A percentile compares a stretch with the other conserved stretches of the same genome.
Evolutionary conservation across 2,888 invertebrate genomes (phyloP).

Genomic region (Drosophila anomalata): DNA sequence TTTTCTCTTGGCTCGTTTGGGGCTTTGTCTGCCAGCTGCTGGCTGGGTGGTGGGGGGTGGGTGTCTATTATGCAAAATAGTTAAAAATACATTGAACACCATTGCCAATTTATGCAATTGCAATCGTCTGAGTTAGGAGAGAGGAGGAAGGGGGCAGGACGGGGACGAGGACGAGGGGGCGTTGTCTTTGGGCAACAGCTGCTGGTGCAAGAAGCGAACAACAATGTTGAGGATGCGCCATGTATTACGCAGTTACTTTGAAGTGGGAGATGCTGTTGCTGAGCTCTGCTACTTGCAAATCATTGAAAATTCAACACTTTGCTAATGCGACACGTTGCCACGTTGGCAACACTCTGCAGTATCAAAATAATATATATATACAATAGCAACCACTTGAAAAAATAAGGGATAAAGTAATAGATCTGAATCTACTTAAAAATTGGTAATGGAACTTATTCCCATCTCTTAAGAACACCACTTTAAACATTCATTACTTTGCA

Average conservation of each 20-base stretch:
- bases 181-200: slow-evolving; percentile 43
- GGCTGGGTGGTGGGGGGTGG: not conserved
- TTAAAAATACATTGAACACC: slow-evolving; percentile 52
- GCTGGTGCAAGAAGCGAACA: slow-evolving; percentile 45
- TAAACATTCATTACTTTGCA: not conserved
- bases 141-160: too few species aligned
- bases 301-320: slow-evolving; percentile 77
- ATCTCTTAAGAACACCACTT: not conserved
- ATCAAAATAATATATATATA: slow-evolving; percentile 7
- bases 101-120: slow-evolving; percentile 59
- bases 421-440: not conserved
- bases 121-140: slow-evolving; percentile 35
- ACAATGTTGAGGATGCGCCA: slow-evolving; percentile 50
- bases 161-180: not conserved
- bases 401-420: not conserved
- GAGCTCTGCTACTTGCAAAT: slow-evolving; percentile 65
- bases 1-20: not conserved
- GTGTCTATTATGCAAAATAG: slow-evolving; percentile 53
- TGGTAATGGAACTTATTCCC: not conserved
- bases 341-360: slow-evolving; percentile 56
- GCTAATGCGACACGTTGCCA: slow-evolving; percentile 72
- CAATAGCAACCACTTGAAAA: not conserved
- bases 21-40: slow-evolving; percentile 20
- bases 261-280: slow-evolving; percentile 48
- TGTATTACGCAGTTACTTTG: slow-evolving; percentile 35